Conservation (phyloP, 2,888 invertebrate genomes). For the Heteromurus nitidus region DNA sequence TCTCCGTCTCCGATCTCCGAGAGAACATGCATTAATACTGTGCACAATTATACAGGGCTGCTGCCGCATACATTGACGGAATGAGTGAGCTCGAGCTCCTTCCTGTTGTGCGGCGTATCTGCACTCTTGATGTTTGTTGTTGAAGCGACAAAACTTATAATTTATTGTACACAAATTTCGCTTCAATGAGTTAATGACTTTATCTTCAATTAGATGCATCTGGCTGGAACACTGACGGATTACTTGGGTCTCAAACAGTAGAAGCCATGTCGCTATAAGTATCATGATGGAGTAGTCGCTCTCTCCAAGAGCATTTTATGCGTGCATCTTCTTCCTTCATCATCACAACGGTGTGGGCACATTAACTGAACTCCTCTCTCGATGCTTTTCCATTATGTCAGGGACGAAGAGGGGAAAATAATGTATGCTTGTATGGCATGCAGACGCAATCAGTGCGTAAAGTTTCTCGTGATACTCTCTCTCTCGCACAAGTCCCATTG, state of each 20-base stretch:
- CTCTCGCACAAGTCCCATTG: constrained; percentile 27
- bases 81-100: not conserved
- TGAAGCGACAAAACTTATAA: constrained; percentile 60
- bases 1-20: too few species aligned
- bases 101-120: not conserved
- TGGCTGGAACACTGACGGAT: constrained; percentile 71
- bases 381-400: too few species aligned
- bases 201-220: constrained; percentile 72
- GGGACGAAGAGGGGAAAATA: too few species aligned
- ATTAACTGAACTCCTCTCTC: too few species aligned
- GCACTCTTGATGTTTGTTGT: constrained; percentile 18
- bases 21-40: too few species aligned
- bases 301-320: too few species aligned
- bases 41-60: too few species aligned
- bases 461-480: too few species aligned
- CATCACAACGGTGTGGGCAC: not conserved
- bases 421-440: too few species aligned
- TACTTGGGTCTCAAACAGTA: constrained; percentile 42
- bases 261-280: not conserved
- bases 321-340: not conserved
- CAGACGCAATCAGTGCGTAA: constrained; percentile 18
- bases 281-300: too few species aligned
- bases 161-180: constrained; percentile 64
- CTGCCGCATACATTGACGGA: too few species aligned
- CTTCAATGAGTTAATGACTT: constrained; percentile 72